phyloP scores from a whole-genome alignment of 1,140 invertebrate genomes.

The Popillia japonica region DNA sequence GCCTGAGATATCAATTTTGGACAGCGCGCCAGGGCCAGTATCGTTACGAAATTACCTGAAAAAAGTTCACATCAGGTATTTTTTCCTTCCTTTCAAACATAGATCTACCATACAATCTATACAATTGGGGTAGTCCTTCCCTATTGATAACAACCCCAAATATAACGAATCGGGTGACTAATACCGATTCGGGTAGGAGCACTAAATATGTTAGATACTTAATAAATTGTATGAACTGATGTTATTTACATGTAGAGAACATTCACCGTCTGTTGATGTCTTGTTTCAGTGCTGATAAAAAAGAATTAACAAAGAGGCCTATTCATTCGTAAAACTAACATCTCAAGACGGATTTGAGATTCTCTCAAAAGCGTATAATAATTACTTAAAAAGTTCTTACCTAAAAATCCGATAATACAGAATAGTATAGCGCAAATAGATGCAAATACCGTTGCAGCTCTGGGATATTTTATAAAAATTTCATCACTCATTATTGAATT shows the following conservation, averaged over 20 bases:
- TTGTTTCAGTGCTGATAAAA: slow-evolving; percentile 20
- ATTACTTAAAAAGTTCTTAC: slow-evolving; percentile 65
- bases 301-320: slow-evolving; percentile 28
- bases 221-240: background rate
- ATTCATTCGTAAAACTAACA: background rate
- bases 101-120: background rate
- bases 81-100: background rate
- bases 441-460: slow-evolving; percentile 76
- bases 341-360: slow-evolving; percentile 36
- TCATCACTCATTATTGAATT: background rate
- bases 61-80: slow-evolving; percentile 42
- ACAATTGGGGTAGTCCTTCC: background rate
- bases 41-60: slow-evolving; percentile 83
- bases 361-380: slow-evolving; percentile 16
- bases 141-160: slow-evolving; percentile 14
- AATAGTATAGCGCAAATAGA: slow-evolving; percentile 80
- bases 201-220: background rate
- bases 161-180: slow-evolving; percentile 1
- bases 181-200: background rate
- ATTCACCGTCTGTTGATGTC: background rate
- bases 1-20: slow-evolving; percentile 80
- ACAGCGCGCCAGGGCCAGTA: slow-evolving; percentile 77
- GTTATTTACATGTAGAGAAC: background rate
- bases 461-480: slow-evolving; percentile 65
- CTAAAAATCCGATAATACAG: slow-evolving; percentile 78